phyloP scores from a whole-genome alignment of 2,113 vertebrate genomes.

The Hemichromis elongatus region DNA sequence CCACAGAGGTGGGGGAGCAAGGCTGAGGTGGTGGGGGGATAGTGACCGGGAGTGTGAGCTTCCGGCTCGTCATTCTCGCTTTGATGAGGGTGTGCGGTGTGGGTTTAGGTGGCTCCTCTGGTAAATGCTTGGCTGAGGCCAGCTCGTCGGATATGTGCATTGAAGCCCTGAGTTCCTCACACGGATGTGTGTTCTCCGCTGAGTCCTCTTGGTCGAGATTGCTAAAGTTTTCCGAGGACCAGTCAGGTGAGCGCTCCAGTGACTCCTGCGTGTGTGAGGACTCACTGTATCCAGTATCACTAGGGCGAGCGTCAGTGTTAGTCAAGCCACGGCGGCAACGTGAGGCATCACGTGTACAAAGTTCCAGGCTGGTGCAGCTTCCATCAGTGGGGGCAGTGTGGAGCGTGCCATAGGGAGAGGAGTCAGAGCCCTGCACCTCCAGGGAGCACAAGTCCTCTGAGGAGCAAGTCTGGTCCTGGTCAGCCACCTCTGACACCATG shows the following conservation, averaged over 20 bases:
- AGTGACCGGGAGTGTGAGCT: slow-evolving; percentile 61
- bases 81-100: slow-evolving; percentile 60
- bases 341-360: slow-evolving; percentile 49
- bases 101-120: slow-evolving; percentile 58
- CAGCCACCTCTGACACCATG: slow-evolving; percentile 78
- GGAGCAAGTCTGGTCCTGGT: slow-evolving; percentile 78
- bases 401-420: slow-evolving; percentile 72
- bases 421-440: slow-evolving; percentile 81
- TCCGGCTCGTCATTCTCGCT: slow-evolving; percentile 63
- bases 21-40: slow-evolving; percentile 61
- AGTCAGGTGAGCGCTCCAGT: slow-evolving; percentile 70
- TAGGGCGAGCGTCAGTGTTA: slow-evolving; percentile 55
- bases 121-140: slow-evolving; percentile 64
- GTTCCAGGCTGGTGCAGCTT: slow-evolving; percentile 75
- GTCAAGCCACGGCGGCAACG: slow-evolving; percentile 47
- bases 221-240: slow-evolving; percentile 75
- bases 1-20: slow-evolving; percentile 65
- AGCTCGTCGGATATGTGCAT: slow-evolving; percentile 66
- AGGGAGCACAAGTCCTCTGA: slow-evolving; percentile 84
- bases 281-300: slow-evolving; percentile 63
- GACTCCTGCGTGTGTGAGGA: slow-evolving; percentile 70
- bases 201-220: slow-evolving; percentile 73
- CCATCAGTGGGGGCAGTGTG: slow-evolving; percentile 62
- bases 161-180: slow-evolving; percentile 48
- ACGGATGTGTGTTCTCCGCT: slow-evolving; percentile 42